Evolutionary conservation across 2,888 invertebrate genomes (phyloP).

Genomic region (Hydropsyche betteni): DNA sequence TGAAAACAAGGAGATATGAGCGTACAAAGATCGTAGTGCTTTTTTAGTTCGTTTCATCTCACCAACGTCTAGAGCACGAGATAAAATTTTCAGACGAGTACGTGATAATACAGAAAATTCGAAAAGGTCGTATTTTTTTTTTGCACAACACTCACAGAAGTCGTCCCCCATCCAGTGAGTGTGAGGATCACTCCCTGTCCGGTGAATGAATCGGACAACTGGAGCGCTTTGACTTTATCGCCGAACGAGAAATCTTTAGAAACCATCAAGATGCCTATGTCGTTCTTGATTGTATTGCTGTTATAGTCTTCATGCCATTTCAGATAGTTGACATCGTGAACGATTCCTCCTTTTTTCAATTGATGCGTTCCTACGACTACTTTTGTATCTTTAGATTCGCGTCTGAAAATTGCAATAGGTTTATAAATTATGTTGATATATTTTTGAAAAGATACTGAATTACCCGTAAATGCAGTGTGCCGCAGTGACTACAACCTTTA

Average conservation of each 20-base stretch:
- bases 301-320: conserved; percentile 61
- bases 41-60: conserved; percentile 1
- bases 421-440: not conserved
- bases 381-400: not conserved
- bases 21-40: not conserved
- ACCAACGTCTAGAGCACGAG: not conserved
- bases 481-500: conserved; percentile 63
- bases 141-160: conserved; percentile 56
- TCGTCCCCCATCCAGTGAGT: conserved; percentile 64
- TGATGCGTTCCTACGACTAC: conserved; percentile 64
- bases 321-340: conserved; percentile 57
- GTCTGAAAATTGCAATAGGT: not conserved
- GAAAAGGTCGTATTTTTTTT: not conserved
- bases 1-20: too few relatives aligned
- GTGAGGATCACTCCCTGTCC: conserved; percentile 56
- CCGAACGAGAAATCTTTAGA: conserved; percentile 57
- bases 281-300: conserved; percentile 57
- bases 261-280: conserved; percentile 61
- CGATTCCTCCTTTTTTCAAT: conserved; percentile 59
- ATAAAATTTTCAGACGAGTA: conserved; percentile 3
- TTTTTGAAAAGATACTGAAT: conserved; percentile 25
- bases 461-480: conserved; percentile 62
- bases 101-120: not conserved
- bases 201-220: conserved; percentile 57
- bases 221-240: conserved; percentile 58